Conservation (phyloP, 2,888 invertebrate genomes). For the Ephialtes manifestator region DNA sequence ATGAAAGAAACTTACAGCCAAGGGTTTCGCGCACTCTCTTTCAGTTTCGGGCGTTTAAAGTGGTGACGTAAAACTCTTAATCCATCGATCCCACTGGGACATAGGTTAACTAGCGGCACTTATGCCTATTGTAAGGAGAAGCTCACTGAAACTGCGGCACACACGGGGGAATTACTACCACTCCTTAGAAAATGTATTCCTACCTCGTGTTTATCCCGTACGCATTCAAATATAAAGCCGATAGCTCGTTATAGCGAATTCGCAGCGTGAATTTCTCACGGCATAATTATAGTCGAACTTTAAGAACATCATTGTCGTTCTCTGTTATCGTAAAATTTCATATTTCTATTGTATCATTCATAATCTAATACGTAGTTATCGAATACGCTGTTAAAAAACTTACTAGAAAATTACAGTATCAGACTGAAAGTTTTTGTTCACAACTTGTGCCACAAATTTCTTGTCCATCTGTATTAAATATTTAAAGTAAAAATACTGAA, state of each 20-base stretch:
- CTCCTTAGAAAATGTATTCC: constrained; percentile 26
- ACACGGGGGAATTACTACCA: constrained; percentile 38
- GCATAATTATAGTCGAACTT: neutral
- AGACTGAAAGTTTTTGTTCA: too few relatives aligned
- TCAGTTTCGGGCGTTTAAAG: constrained; percentile 61
- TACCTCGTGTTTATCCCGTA: neutral
- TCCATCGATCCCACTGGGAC: constrained; percentile 64
- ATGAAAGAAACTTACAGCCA: neutral
- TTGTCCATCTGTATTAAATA: too few relatives aligned
- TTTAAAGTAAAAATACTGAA: too few relatives aligned
- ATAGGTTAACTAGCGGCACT: constrained; percentile 65
- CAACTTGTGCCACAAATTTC: too few relatives aligned
- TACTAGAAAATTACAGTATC: too few relatives aligned
- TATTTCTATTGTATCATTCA: too few relatives aligned
- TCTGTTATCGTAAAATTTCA: too few relatives aligned
- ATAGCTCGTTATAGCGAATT: neutral
- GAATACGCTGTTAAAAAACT: too few relatives aligned
- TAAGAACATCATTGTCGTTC: too few relatives aligned
- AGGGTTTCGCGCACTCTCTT: constrained; percentile 1
- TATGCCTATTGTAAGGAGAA: constrained; percentile 55
- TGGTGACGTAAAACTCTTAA: constrained; percentile 66
- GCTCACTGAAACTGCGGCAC: constrained; percentile 19
- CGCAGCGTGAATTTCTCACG: neutral
- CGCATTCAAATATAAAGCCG: constrained; percentile 13
- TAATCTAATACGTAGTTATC: too few relatives aligned